Percentiles rank a stretch among this genome's conserved stretches.
Conservation (phyloP, 2,797 vertebrate species). For the Linurgus olivaceus region DNA sequence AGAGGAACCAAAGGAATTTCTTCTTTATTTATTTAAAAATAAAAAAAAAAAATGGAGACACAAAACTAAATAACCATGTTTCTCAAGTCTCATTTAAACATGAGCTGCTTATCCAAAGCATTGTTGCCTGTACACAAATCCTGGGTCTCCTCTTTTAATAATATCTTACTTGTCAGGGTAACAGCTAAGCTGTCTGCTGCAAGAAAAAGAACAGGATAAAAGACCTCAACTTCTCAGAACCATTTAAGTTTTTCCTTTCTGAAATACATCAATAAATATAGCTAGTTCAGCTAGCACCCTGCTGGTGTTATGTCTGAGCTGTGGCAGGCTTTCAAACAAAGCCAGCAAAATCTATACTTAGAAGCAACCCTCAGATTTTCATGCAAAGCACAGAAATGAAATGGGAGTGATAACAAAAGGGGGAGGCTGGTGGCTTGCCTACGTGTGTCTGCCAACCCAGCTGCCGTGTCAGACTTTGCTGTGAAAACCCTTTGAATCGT, state of each 20-base stretch:
- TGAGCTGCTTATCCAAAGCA: neutral
- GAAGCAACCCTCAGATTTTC: slow-evolving; percentile 19
- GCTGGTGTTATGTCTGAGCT: slow-evolving; percentile 39
- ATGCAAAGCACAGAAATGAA: neutral
- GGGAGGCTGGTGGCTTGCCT: neutral
- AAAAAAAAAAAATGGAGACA: neutral
- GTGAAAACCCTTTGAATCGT: neutral
- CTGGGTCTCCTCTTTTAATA: slow-evolving; percentile 1
- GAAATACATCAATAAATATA: slow-evolving; percentile 68
- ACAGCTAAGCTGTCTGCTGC: slow-evolving; percentile 22
- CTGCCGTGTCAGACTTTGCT: neutral
- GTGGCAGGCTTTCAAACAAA: slow-evolving; percentile 45
- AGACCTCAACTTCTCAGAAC: neutral
- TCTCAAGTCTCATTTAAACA: neutral
- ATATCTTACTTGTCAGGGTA: slow-evolving; percentile 10
- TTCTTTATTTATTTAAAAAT: neutral
- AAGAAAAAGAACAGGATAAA: neutral
- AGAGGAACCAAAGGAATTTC: neutral
- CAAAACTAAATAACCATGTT: neutral
- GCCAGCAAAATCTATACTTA: slow-evolving; percentile 36
- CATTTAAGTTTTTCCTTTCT: slow-evolving; percentile 44
- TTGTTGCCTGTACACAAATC: neutral
- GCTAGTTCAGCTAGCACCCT: slow-evolving; percentile 26
- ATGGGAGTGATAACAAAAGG: slow-evolving; percentile 12
- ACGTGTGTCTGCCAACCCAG: neutral